Conservation (phyloP, 2,113 vertebrate species). For the Sakesphorus luctuosus region DNA sequence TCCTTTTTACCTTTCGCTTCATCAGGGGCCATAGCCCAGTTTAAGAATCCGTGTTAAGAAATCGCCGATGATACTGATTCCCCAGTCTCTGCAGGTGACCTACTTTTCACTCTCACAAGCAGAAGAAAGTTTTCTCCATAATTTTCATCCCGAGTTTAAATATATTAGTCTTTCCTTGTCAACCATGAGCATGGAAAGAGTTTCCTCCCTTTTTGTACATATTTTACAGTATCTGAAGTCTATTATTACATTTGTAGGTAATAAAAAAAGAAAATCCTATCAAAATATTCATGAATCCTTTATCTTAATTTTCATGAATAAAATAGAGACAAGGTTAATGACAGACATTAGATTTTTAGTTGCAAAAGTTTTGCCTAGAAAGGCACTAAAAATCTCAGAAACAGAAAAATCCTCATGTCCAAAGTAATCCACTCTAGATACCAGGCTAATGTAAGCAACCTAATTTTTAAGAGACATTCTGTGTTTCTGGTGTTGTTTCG, state of each 20-base stretch:
- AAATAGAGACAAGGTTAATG: background rate
- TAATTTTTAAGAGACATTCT: background rate
- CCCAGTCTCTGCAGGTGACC: background rate
- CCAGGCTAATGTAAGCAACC: background rate
- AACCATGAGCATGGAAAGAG: background rate
- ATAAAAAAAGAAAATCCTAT: background rate
- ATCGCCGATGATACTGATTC: fast-evolving
- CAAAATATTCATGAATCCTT: background rate
- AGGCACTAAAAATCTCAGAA: background rate
- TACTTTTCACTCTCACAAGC: background rate
- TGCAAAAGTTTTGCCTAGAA: background rate
- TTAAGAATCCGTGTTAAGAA: background rate
- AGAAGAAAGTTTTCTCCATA: background rate
- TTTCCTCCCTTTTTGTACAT: background rate
- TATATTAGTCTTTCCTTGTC: background rate
- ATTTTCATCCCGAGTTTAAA: background rate
- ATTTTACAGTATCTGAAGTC: background rate
- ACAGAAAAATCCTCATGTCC: background rate
- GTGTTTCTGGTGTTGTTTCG: background rate
- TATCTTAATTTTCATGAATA: background rate
- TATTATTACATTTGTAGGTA: background rate
- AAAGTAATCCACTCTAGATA: background rate
- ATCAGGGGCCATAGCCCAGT: background rate
- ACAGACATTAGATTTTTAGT: background rate
- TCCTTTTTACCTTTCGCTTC: background rate